These are phyloP conservation scores for Silurus aristotelis DNA, from an alignment of 2,797 vertebrate genomes.

Conservation along the genomic window DNA sequence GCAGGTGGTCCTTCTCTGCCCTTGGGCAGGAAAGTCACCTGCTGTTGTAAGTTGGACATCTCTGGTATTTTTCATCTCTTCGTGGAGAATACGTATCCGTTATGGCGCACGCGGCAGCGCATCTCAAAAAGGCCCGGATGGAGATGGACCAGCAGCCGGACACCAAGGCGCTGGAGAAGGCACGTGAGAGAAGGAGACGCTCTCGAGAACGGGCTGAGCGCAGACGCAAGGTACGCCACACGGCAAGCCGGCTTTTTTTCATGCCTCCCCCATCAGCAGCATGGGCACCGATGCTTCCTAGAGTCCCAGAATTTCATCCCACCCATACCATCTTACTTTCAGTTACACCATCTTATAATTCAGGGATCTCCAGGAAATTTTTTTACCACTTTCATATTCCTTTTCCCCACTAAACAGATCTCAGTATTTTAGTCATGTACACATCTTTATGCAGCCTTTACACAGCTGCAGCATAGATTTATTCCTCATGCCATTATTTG, in stretches of 20 bases:
- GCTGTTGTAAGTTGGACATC: conserved; percentile 6
- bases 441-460: background rate
- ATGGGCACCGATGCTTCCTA: conserved; percentile 23
- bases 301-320: conserved; percentile 56
- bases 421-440: background rate
- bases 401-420: background rate
- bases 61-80: conserved; percentile 37
- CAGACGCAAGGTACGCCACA: conserved; percentile 90
- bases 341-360: background rate
- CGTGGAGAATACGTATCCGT: conserved; percentile 22
- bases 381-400: background rate
- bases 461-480: background rate
- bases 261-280: conserved; percentile 36
- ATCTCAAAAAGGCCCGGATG: conserved; percentile 93
- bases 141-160: conserved; percentile 82
- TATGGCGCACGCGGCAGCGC: conserved; percentile 96
- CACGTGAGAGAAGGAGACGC: conserved; percentile 85
- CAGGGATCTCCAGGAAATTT: background rate
- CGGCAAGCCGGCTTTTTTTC: conserved; percentile 6
- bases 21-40: conserved; percentile 63
- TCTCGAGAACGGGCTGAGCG: conserved; percentile 89
- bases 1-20: conserved; percentile 58
- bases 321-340: conserved; percentile 49
- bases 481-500: background rate
- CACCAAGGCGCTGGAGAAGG: conserved; percentile 86